Evolutionary conservation across 2,113 vertebrate species (phyloP), one percentile per base, ranked within the genome.

Genomic region (Shinisaurus crocodilurus): DNA sequence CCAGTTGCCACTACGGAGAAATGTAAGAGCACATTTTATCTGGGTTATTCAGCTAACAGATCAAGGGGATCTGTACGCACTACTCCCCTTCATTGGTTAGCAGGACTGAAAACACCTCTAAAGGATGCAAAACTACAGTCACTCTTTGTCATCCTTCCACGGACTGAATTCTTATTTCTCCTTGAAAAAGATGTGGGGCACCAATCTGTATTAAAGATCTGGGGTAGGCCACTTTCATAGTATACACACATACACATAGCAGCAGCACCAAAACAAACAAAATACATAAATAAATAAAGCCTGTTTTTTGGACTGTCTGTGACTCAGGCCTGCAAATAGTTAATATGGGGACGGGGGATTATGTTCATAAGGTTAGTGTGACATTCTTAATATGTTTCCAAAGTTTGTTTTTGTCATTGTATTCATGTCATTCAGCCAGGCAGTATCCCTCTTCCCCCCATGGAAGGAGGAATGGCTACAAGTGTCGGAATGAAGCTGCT

Each of bases 1-100:
- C 94, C 91, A 94, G 95, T 95, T 91, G 94, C 93, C 88, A 85
- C 90, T 89, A 92, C 88, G 95, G 96, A 95, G 95, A 95, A 96
- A 95, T 86, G 63, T 88, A 90, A 82, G 60, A 92, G 80, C 60
- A 85, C 82, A 83, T 91, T 77, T 91, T 89, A 93, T 83, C 90
- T 0, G 6, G 93, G 72, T 92, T 88, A 77, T 75, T 79, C 29
- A 94, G 95, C 92, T 92, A 90, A 81, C 34, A 18, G 8, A 79
- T 92, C 63, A 87, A 86, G 77, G 94, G 92, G 87, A 91, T 92
- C 91, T 82, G 91, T 79, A 82, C 23, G 92, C 90, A 92, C 95
- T 79, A 48, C 96, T 93, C 92, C 93, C 94, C 96, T 95, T 94
- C 92, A 40, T 32, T 88, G 88, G 89, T 88, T 82, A 92, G 93